Evolutionary conservation across 2,888 invertebrate genomes (phyloP), one percentile per base, ranked within the genome.

Genomic region (Seira ritae): DNA sequence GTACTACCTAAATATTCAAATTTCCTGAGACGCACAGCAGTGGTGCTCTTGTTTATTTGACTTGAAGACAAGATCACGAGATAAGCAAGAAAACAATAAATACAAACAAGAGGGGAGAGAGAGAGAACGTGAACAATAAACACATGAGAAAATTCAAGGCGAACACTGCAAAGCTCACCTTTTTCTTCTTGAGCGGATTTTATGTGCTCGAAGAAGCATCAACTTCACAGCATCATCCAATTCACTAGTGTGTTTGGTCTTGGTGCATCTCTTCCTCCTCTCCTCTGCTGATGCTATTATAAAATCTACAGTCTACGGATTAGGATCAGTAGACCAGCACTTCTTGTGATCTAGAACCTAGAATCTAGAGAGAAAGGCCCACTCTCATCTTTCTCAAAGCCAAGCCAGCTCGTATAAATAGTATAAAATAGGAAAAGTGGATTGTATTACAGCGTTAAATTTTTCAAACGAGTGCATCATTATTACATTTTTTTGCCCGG

Each of bases 151-250:
- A n/a, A 60, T 8, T n/a, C 8, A 60, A 60, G 17, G 60, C n/a
- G 17, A 60, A 60, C 60, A n/a, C 17, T n/a, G 60, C 60, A 10
- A n/a, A n/a, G n/a, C n/a, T n/a, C 60, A 60, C 60, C 60, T 17
- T 60, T 60, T 60, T 60, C 60, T 60, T 60, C n/a, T n/a, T n/a
- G n/a, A n/a, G n/a, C n/a, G n/a, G n/a, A n/a, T 60, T 60, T 60
- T 60, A 60, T 60, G 10, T n/a, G 60, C 4, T 6, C n/a, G 15
- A 60, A 60, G n/a, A 10, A 6, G 17, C 60, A 60, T 60, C 60
- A 60, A 60, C 60, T 60, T 60, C 60, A 60, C 60, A 60, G 60
- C 60, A 60, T 60, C 42, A 8, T 42, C 60, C 60, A 60, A 60
- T n/a, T n/a, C n/a, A n/a, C n/a, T n/a, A n/a, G n/a, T n/a, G n/a